Conservation (phyloP, 2,888 invertebrate species). For the Drosophila pseudotalamancana region DNA sequence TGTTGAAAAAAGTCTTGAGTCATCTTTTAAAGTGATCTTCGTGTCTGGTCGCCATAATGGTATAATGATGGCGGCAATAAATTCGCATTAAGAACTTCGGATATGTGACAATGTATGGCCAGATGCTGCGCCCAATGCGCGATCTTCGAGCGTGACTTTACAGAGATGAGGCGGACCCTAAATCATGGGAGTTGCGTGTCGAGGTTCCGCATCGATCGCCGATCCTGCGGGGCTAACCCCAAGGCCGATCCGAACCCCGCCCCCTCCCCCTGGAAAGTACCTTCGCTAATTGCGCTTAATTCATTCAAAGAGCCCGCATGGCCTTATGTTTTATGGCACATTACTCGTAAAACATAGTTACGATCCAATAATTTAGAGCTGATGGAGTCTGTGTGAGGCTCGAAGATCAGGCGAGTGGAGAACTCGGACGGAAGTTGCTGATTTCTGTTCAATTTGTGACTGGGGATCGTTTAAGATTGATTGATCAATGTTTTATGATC, state of each 20-base stretch:
- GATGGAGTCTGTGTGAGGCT: not conserved
- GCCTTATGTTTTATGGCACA: conserved; percentile 53
- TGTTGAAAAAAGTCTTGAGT: conserved; percentile 71
- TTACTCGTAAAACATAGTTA: conserved; percentile 26
- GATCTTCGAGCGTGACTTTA: conserved; percentile 43
- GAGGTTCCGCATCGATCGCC: conserved; percentile 23
- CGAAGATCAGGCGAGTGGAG: conserved; percentile 18
- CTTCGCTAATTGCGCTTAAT: conserved; percentile 78
- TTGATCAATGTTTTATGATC: conserved; percentile 75
- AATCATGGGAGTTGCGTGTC: conserved; percentile 47
- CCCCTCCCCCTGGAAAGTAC: conserved; percentile 40
- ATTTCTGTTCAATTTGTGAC: conserved; percentile 69
- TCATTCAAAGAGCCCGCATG: conserved; percentile 78
- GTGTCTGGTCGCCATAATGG: conserved; percentile 63
- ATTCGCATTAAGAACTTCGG: conserved; percentile 76
- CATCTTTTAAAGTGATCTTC: conserved; percentile 51
- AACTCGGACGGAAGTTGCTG: conserved; percentile 74
- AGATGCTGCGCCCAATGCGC: conserved; percentile 42
- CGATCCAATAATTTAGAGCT: conserved; percentile 33
- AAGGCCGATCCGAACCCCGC: not conserved
- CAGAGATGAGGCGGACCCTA: conserved; percentile 29
- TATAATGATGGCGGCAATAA: conserved; percentile 74
- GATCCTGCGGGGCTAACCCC: conserved; percentile 45
- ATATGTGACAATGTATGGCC: conserved; percentile 8
- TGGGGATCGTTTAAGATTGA: conserved; percentile 75